Evolutionary conservation across 2,888 invertebrate genomes (phyloP).

Genomic region (Troides oblongomaculatus): DNA sequence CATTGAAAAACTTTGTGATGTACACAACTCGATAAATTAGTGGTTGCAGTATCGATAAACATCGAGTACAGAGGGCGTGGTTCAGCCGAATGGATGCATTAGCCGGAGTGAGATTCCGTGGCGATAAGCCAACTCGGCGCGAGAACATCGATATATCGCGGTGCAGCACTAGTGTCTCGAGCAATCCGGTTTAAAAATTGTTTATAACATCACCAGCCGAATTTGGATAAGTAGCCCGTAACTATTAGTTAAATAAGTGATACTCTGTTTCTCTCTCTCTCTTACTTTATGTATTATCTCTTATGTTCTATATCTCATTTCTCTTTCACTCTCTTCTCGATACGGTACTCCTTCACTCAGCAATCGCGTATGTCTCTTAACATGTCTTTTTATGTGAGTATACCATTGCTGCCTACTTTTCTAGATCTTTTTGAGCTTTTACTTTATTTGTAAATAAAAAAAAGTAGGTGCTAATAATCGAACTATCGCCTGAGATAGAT

Average conservation of each 20-base stretch:
- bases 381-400: too few species aligned
- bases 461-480: too few species aligned
- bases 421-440: too few species aligned
- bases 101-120: constrained; percentile 39
- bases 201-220: constrained; percentile 6
- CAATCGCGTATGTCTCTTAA: too few species aligned
- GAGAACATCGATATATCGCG: constrained; percentile 44
- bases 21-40: constrained; percentile 22
- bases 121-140: constrained; percentile 47
- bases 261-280: too few species aligned
- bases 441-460: too few species aligned
- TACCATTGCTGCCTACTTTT: too few species aligned
- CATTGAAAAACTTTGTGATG: constrained; percentile 26
- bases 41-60: constrained; percentile 27
- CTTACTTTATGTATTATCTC: too few species aligned
- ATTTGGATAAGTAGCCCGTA: constrained; percentile 1
- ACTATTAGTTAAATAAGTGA: background rate
- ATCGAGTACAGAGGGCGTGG: constrained; percentile 20
- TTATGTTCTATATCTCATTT: too few species aligned
- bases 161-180: constrained; percentile 41
- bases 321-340: too few species aligned
- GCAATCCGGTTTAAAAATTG: constrained; percentile 21
- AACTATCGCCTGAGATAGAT: too few species aligned
- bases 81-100: constrained; percentile 23
- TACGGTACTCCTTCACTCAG: too few species aligned